These are phyloP conservation scores for Hesperophylax magnus DNA, from an alignment of 1,140 invertebrate species.

Conservation along the genomic window DNA sequence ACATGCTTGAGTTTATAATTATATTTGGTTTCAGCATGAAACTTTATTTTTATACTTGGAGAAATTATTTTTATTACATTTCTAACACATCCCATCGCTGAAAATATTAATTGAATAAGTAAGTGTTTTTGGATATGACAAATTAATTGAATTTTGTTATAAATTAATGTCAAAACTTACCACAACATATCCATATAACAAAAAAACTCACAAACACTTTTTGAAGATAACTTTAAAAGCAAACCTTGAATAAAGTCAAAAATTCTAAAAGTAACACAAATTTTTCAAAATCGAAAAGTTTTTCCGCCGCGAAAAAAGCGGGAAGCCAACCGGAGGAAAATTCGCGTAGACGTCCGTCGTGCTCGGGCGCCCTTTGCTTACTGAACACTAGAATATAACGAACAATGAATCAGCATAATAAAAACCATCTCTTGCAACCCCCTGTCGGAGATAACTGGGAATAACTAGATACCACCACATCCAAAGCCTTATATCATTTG, in stretches of 20 bases:
- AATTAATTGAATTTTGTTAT: too few species aligned
- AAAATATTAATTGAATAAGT: too few species aligned
- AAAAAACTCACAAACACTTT: background rate
- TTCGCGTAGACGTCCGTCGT: constrained; percentile 11
- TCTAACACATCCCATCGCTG: too few species aligned
- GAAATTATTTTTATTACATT: too few species aligned
- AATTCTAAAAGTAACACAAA: background rate
- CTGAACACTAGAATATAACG: constrained; percentile 8
- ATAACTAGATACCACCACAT: background rate
- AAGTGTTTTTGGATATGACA: too few species aligned
- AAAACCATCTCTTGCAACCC: background rate
- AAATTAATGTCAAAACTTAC: background rate
- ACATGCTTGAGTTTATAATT: too few species aligned
- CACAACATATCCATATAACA: constrained; percentile 22
- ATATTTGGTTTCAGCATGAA: too few species aligned
- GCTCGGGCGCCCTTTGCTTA: constrained; percentile 27
- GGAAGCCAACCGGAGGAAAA: background rate
- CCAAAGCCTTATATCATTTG: background rate
- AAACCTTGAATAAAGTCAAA: background rate
- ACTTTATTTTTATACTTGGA: too few species aligned
- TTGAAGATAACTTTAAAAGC: too few species aligned
- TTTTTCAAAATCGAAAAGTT: constrained; percentile 5
- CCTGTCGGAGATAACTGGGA: too few species aligned
- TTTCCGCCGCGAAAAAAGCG: constrained; percentile 7
- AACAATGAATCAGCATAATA: constrained; percentile 31